Conservation (phyloP, 37 sponge, comb jelly and placozoan genomes). For the Crambe crambe region DNA sequence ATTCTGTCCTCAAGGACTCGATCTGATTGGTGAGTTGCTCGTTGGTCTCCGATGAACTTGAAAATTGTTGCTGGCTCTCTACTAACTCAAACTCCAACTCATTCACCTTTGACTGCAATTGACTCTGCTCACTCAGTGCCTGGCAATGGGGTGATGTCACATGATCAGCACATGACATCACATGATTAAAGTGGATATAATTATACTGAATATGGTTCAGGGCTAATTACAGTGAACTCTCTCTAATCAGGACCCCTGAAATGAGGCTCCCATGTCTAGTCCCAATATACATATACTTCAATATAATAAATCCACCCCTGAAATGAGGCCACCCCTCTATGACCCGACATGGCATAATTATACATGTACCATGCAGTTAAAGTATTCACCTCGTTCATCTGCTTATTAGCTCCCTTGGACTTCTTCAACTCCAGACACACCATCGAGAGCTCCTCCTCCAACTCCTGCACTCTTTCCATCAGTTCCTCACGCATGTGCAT, state of each 20-base stretch:
- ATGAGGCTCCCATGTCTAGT: not conserved
- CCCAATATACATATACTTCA: not conserved
- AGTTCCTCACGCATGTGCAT: conserved; percentile 44
- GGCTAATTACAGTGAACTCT: not conserved
- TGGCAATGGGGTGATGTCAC: no score
- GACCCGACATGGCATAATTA: no score
- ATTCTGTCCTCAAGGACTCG: conserved; percentile 15
- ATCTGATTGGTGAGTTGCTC: conserved; percentile 22
- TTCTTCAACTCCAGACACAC: conserved; percentile 42
- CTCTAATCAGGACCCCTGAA: not conserved
- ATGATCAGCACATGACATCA: no score
- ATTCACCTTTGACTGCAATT: conserved; percentile 33
- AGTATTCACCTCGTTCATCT: conserved; percentile 35
- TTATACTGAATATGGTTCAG: not conserved
- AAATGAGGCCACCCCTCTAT: not conserved
- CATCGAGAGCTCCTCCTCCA: conserved; percentile 62
- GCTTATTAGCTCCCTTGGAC: conserved; percentile 13
- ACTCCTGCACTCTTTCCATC: conserved; percentile 46
- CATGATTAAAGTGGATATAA: no score
- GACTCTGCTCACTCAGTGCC: not conserved
- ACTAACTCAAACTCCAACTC: conserved; percentile 31
- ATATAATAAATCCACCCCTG: no score
- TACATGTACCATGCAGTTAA: no score
- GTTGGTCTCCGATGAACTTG: conserved; percentile 23
- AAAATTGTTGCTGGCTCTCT: conserved; percentile 12